phyloP scores from a whole-genome alignment of 2,797 vertebrate genomes.

The Sciaenops ocellatus region DNA sequence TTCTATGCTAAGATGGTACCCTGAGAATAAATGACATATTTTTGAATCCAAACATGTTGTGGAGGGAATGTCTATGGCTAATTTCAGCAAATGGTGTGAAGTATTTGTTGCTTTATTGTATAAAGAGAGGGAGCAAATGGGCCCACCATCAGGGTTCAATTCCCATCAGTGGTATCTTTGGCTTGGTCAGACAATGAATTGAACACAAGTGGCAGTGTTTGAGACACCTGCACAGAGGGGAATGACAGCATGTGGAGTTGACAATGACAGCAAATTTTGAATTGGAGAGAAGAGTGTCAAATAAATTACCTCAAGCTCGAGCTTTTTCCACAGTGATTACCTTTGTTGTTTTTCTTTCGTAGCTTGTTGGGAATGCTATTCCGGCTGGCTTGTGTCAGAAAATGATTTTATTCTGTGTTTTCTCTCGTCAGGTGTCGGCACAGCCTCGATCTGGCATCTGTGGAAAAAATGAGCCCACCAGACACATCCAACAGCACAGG shows the following conservation, averaged over 20 bases:
- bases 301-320: conserved; percentile 9
- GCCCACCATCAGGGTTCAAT: not conserved
- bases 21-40: not conserved
- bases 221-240: not conserved
- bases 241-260: not conserved
- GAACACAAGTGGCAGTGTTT: not conserved
- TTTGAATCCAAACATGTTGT: not conserved
- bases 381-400: conserved; percentile 13
- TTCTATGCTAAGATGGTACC: not conserved
- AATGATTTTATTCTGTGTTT: conserved; percentile 28
- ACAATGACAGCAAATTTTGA: conserved; percentile 13
- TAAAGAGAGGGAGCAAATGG: not conserved
- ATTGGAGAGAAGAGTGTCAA: not conserved
- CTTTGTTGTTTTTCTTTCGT: conserved; percentile 18
- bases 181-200: not conserved
- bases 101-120: not conserved
- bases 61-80: not conserved
- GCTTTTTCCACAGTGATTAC: not conserved
- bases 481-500: conserved; percentile 85
- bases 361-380: conserved; percentile 5
- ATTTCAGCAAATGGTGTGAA: not conserved
- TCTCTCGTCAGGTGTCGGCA: conserved; percentile 58
- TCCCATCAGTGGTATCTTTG: not conserved
- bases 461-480: conserved; percentile 84
- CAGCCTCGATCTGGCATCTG: conserved; percentile 42